Conservation (phyloP, 2,888 invertebrate species). For the Lycophotia porphyrea region DNA sequence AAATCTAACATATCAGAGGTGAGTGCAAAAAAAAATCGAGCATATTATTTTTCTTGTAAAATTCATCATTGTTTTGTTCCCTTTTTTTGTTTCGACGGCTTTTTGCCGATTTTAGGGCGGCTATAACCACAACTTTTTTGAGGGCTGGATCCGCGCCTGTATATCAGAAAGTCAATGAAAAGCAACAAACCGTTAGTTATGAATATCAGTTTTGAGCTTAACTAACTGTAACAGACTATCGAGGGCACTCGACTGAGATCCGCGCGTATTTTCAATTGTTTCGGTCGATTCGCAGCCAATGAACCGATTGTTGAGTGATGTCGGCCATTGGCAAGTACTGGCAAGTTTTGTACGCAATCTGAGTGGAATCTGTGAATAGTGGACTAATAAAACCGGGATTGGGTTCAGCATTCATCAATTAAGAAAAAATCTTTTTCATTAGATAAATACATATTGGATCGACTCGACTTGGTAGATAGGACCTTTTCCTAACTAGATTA, state of each 20-base stretch:
- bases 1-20: no score
- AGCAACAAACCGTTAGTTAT: neutral
- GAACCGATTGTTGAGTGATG: constrained; percentile 24
- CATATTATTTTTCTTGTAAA: no score
- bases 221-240: neutral
- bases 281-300: constrained; percentile 28
- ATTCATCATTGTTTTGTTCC: no score
- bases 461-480: neutral
- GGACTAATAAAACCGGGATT: neutral
- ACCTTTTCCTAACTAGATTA: neutral
- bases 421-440: neutral
- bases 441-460: neutral
- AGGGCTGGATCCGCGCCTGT: no score
- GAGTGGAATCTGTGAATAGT: neutral
- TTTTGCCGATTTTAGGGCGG: no score
- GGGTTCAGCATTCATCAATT: neutral
- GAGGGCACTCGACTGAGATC: constrained; percentile 12
- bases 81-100: no score
- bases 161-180: neutral
- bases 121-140: no score
- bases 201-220: constrained; percentile 1
- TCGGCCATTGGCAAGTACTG: neutral
- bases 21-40: no score
- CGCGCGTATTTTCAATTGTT: constrained; percentile 33
- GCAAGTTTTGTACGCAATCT: neutral